Base-by-base conservation (phyloP, 1,140 invertebrate genomes). In the Danaus plexippus region DNA sequence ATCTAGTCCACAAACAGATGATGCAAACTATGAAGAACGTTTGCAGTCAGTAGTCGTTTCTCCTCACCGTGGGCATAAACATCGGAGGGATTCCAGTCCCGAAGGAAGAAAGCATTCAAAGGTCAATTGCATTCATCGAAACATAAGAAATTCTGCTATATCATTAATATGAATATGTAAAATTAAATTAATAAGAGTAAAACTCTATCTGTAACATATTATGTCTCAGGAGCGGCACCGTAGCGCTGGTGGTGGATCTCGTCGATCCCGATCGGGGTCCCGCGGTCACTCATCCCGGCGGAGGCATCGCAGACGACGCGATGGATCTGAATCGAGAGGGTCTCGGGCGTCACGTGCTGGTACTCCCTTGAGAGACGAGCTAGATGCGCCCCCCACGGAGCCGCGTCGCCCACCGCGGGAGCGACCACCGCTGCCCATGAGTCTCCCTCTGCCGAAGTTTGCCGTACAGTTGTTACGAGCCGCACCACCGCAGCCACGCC, bases 311-410 rank as follows among this genome's bases (percentile, higher is more conserved):
- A 67, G 77, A 41, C 73, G 71, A 6, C 75, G 71, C 43, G 76
- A 77, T 43, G 73, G 73, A 1, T 77, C 75, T 0, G 71, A 64
- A 4, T 77, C 71, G 41, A 89, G 91, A 0, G 59, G 63, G 2
- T 65, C 63, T 9, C 65, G 65, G 1, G 49, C 61, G 46, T 94
- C 93, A 3, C 81, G 94, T 53, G 93, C 94, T 6, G 94, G 94
- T 9, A 96, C 94, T 7, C 94, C 95, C 9, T 83, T 96, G 12
- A 94, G 94, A 63, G 94, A 96, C 80, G 95, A 96, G 70, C 94
- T 94, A 1, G 94, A 95, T 69, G 93, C 92, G 47, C 81, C 90
- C 55, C 93, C 93, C 3, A 89, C 89, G 44, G 94, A 94, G 67
- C 92, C 93, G 9, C 88, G 93, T 32, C 90, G 92, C 11, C 82